These are phyloP conservation scores for Nymphalis urticae DNA, from an alignment of 2,888 invertebrate species.

Conservation along the genomic window DNA sequence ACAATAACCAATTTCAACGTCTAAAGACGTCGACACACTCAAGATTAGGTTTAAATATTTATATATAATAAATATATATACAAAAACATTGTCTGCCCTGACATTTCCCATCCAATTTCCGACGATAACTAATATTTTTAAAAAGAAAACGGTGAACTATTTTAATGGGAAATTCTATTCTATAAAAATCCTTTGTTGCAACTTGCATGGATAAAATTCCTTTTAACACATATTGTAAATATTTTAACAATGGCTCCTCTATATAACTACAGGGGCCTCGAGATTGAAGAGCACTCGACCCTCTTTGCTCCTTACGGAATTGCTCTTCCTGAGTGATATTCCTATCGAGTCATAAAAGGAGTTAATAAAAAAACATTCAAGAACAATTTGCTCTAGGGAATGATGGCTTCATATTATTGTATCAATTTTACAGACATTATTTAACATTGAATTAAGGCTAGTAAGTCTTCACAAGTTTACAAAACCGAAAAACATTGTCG, in stretches of 20 bases:
- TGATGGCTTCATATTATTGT: no score
- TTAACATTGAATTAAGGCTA: no score
- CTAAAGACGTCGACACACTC: no score
- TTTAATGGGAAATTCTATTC: background rate
- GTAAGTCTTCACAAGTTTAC: no score
- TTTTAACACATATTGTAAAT: constrained; percentile 20
- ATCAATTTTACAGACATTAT: no score
- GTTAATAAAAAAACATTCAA: background rate
- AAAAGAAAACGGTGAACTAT: background rate
- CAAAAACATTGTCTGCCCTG: no score
- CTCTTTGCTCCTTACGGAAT: constrained; percentile 23
- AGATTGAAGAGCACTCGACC: constrained; percentile 31
- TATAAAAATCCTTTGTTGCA: background rate
- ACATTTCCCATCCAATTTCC: no score
- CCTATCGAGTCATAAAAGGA: constrained; percentile 9
- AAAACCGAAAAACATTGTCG: no score
- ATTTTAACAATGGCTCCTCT: constrained; percentile 26
- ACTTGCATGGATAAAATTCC: constrained; percentile 6
- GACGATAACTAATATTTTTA: no score
- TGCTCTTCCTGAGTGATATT: constrained; percentile 13
- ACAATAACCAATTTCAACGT: no score
- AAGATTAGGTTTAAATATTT: no score
- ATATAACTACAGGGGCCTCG: constrained; percentile 6
- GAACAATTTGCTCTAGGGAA: background rate
- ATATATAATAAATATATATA: no score